Evolutionary conservation across 1,140 invertebrate species (phyloP), one percentile per base, ranked within the genome.

Genomic region (Pemphigus obesinymphae): DNA sequence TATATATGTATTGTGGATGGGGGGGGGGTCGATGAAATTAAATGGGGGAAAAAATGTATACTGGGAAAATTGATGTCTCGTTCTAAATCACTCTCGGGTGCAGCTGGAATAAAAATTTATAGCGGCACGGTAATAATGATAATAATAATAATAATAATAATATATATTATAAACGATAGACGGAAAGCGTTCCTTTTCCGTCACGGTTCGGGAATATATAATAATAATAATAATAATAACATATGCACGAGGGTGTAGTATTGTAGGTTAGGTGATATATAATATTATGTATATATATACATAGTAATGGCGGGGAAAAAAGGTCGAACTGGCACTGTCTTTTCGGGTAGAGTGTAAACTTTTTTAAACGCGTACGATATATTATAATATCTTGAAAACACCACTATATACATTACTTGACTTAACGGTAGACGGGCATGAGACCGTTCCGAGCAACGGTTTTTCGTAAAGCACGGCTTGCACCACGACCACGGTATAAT

Each of bases 71-170:
- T 70, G 66, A 43, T 10, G 66, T 43, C 37, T 43, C 23, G 20
- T 70, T 43, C 23, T 40, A 40, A 68, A 40, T 70, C n/a, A 70
- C 66, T 37, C n/a, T 11, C n/a, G 23, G 34, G 37, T 37, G 37
- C 66, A 70, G 66, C 66, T 70, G 66, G 66, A 70, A 70, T 43
- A 43, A 43, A 70, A 70, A 70, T 70, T 70, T 70, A 70, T 70
- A 7, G n/a, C 66, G 20, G n/a, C 23, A 40, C 23, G 37, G 66
- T 70, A 43, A 70, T 45, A 58, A 45, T 45, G 45, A 68, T n/a
- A 53, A 53, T 53, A n/a, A 15, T 15, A 15, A 50, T 20, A 20
- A 15, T 15, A 20, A 50, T 48, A 48, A 11, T 11, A 11, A 48
- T 48, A 48, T 13, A 48, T 48, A 48, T 13, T 11, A 2, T 3